Percentiles rank a stretch among this genome's conserved stretches.
These are phyloP conservation scores for Lineus longissimus DNA, from an alignment of 1,140 invertebrate species.

Conservation along the genomic window DNA sequence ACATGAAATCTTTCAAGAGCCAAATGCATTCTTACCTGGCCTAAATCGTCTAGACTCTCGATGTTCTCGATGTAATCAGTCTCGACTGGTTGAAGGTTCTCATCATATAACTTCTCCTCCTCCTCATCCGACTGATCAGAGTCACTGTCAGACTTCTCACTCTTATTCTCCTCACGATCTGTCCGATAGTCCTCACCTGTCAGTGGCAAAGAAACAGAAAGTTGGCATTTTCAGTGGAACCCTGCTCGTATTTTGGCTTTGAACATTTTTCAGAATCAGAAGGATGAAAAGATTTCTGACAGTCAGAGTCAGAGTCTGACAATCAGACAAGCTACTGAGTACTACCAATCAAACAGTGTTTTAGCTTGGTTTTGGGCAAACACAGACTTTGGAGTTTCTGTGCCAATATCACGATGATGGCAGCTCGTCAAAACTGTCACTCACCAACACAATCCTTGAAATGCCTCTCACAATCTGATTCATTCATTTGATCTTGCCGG, in stretches of 20 bases:
- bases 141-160: conserved; percentile 10
- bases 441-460: conserved; percentile 35
- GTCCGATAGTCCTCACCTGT: conserved; percentile 4
- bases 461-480: conserved; percentile 52
- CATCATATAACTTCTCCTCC: conserved; percentile 9
- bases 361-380: no score
- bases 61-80: conserved; percentile 55
- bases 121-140: conserved; percentile 15
- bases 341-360: no score
- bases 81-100: conserved; percentile 34
- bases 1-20: no score
- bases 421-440: no score
- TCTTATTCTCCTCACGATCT: conserved; percentile 6
- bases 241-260: no score
- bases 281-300: no score
- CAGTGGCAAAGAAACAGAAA: background rate
- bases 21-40: conserved; percentile 59
- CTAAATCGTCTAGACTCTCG: conserved; percentile 68
- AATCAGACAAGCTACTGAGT: no score
- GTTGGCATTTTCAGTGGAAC: no score
- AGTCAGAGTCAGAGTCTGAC: no score
- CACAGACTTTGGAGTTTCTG: no score
- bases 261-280: no score
- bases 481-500: conserved; percentile 51
- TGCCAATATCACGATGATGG: no score